Conservation (phyloP, 2,113 vertebrate species). For the Upupa epops region DNA sequence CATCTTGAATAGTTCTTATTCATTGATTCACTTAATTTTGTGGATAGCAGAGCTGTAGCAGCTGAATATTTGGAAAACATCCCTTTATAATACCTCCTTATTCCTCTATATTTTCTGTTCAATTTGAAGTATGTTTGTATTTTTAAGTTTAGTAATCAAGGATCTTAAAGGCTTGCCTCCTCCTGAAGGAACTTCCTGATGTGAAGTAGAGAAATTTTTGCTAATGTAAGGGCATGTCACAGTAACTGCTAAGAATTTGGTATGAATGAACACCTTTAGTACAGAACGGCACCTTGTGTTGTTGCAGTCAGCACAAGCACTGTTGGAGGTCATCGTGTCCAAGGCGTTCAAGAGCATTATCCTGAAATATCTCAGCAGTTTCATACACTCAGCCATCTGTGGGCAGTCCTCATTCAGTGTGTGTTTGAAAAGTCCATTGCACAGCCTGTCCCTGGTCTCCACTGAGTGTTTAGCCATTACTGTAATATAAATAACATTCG, state of each 20-base stretch:
- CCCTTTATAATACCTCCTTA: background rate
- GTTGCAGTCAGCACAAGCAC: background rate
- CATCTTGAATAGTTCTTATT: background rate
- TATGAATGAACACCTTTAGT: background rate
- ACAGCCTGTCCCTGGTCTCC: slow-evolving; percentile 43
- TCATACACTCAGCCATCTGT: background rate
- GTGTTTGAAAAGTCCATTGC: slow-evolving; percentile 21
- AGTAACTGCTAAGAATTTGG: background rate
- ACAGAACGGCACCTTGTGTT: background rate
- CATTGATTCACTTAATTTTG: background rate
- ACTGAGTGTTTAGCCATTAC: slow-evolving; percentile 47
- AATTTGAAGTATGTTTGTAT: background rate
- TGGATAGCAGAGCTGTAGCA: background rate
- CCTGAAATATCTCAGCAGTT: slow-evolving; percentile 23
- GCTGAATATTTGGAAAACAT: background rate
- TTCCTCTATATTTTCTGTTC: background rate
- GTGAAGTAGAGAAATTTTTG: background rate
- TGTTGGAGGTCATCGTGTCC: background rate
- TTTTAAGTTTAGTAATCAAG: background rate
- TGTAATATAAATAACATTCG: slow-evolving; percentile 52
- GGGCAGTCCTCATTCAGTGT: background rate
- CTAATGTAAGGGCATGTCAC: background rate
- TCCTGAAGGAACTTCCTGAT: background rate
- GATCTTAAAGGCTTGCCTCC: background rate
- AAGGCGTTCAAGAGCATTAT: background rate